These are phyloP conservation scores for Thaumatotibia leucotreta DNA, from an alignment of 1,140 invertebrate species.

Conservation along the genomic window DNA sequence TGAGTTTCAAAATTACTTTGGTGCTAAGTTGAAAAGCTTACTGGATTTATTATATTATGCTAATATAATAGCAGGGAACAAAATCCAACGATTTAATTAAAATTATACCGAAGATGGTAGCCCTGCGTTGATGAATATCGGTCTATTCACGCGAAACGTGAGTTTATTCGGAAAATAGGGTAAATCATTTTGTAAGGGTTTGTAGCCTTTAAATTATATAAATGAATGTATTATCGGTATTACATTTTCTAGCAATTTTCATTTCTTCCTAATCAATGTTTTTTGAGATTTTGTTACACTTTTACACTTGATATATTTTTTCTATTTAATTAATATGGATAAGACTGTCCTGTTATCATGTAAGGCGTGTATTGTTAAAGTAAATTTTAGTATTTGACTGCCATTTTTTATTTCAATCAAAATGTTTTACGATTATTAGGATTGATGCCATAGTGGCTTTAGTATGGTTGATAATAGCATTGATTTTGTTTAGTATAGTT, in stretches of 20 bases:
- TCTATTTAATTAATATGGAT: constrained; percentile 51
- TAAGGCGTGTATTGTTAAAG: constrained; percentile 43
- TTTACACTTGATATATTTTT: constrained; percentile 27
- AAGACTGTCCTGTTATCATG: constrained; percentile 59
- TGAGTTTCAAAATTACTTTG: constrained; percentile 19
- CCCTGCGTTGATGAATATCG: constrained; percentile 66
- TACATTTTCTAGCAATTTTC: neutral
- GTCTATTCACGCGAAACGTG: constrained; percentile 47
- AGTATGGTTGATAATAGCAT: neutral
- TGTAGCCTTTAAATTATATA: constrained; percentile 60
- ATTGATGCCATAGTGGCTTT: constrained; percentile 1
- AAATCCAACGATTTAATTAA: constrained; percentile 5
- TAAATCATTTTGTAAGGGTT: constrained; percentile 54
- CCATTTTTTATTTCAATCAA: constrained; percentile 37
- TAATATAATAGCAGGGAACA: neutral
- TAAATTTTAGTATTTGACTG: constrained; percentile 52
- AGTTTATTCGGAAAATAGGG: constrained; percentile 69
- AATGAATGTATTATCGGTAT: constrained; percentile 6
- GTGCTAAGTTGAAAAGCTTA: constrained; percentile 37
- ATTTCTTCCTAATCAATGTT: constrained; percentile 14
- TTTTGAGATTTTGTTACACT: constrained; percentile 33
- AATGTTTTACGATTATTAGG: constrained; percentile 10
- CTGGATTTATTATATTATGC: neutral
- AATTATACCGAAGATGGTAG: constrained; percentile 14
- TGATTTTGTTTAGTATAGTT: constrained; percentile 8